Conservation (phyloP, 1,140 invertebrate species). For the Hylyphantes graminicola region DNA sequence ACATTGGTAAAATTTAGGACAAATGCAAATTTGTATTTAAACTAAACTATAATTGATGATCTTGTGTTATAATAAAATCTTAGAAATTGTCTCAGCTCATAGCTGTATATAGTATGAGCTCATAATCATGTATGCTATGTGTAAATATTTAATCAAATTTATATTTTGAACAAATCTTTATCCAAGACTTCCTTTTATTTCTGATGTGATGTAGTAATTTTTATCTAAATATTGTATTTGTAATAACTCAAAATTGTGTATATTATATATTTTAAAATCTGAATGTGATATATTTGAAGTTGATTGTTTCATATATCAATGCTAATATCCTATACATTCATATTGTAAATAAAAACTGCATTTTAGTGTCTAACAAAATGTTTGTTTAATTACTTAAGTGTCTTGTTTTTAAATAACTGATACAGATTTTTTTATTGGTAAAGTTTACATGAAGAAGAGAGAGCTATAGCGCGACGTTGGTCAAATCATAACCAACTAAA, state of each 20-base stretch:
- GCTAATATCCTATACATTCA: constrained; percentile 16
- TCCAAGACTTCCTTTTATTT: constrained; percentile 4
- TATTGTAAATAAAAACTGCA: constrained; percentile 40
- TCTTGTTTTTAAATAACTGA: background rate
- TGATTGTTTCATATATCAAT: constrained; percentile 7
- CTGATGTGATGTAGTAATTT: constrained; percentile 24
- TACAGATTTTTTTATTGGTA: background rate
- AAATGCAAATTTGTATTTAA: no score
- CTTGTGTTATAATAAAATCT: background rate
- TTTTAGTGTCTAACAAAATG: constrained; percentile 2
- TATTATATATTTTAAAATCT: constrained; percentile 23
- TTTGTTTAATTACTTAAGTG: background rate
- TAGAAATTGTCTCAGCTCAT: background rate
- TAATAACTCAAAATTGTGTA: constrained; percentile 28
- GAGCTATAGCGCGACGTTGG: background rate
- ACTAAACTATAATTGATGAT: no score
- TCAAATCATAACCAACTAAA: background rate
- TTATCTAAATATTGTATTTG: constrained; percentile 17
- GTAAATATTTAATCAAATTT: constrained; percentile 17
- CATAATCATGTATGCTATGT: background rate
- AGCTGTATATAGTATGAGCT: background rate
- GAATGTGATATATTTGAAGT: constrained; percentile 23
- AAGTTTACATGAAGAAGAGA: no score
- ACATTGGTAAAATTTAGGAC: no score
- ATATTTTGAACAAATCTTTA: constrained; percentile 29